phyloP scores from a whole-genome alignment of 2,797 vertebrate genomes.

The Ctenopoma multispine region DNA sequence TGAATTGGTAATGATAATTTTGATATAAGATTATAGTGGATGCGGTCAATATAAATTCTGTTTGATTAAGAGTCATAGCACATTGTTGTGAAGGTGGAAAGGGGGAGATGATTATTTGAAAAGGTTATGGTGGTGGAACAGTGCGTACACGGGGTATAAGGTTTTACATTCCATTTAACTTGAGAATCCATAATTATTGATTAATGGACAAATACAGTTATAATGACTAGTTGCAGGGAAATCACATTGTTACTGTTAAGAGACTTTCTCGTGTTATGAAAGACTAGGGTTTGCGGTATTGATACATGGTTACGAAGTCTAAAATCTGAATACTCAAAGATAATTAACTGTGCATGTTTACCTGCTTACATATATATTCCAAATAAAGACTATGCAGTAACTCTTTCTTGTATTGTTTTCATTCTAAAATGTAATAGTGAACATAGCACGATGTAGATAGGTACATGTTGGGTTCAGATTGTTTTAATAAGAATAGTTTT shows the following conservation, averaged over 20 bases:
- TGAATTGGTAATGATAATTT: slow-evolving; percentile 8
- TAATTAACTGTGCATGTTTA: slow-evolving; percentile 45
- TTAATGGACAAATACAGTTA: slow-evolving; percentile 13
- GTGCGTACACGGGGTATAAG: slow-evolving; percentile 3
- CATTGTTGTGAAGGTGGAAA: background rate
- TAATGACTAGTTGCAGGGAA: slow-evolving; percentile 3
- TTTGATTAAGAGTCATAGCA: background rate
- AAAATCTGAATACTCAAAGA: background rate
- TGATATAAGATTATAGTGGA: background rate
- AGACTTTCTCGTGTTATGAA: slow-evolving; percentile 1
- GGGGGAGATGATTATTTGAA: background rate
- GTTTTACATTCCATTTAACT: slow-evolving; percentile 8
- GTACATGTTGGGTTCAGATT: background rate
- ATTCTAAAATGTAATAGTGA: background rate
- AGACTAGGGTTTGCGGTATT: slow-evolving; percentile 10
- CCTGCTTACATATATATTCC: slow-evolving; percentile 48
- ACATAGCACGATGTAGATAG: background rate
- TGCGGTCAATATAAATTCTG: background rate
- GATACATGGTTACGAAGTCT: slow-evolving; percentile 23
- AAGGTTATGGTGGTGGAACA: slow-evolving; percentile 26
- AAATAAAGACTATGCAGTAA: slow-evolving; percentile 73
- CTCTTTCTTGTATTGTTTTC: background rate
- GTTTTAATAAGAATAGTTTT: too few species aligned
- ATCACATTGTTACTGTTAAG: slow-evolving; percentile 5
- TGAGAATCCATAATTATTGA: slow-evolving; percentile 13